phyloP scores from a whole-genome alignment of 2,888 invertebrate species.

The Hydropsyche betteni region DNA sequence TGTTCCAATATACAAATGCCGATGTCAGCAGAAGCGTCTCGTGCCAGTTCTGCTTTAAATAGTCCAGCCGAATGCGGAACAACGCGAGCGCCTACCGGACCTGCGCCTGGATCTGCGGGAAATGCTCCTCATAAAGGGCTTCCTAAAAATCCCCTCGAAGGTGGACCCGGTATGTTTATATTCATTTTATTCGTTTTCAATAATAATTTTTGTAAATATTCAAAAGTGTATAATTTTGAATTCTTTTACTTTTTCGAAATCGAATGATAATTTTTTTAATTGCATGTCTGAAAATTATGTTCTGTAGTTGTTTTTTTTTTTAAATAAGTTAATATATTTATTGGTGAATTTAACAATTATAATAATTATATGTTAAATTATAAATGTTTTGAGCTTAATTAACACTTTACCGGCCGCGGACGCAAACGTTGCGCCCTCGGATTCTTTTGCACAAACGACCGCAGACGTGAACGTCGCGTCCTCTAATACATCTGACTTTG shows the following conservation, averaged over 20 bases:
- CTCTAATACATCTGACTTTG: too few relatives aligned
- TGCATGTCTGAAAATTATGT: too few relatives aligned
- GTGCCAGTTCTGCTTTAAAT: constrained; percentile 63
- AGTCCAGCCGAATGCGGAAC: constrained; percentile 58
- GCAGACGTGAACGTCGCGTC: too few relatives aligned
- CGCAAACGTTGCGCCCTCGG: too few relatives aligned
- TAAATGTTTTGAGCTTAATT: too few relatives aligned
- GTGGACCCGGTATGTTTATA: constrained; percentile 60
- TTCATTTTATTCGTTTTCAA: background rate
- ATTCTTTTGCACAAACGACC: too few relatives aligned
- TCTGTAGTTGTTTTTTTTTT: too few relatives aligned
- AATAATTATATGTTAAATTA: too few relatives aligned
- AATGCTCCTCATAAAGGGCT: constrained; percentile 55
- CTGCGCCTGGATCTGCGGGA: constrained; percentile 9
- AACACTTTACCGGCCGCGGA: too few relatives aligned
- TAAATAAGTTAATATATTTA: too few relatives aligned
- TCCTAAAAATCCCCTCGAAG: constrained; percentile 60
- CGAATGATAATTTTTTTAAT: too few relatives aligned
- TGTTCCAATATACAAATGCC: constrained; percentile 61
- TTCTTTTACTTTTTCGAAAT: background rate
- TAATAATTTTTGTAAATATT: background rate
- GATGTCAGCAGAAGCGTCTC: constrained; percentile 64
- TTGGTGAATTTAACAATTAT: too few relatives aligned
- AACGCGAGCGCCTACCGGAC: constrained; percentile 55
- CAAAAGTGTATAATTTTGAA: background rate